Percentiles rank a stretch among this genome's conserved stretches.
Conservation (phyloP, 2,797 vertebrate species). For the Phalanger gymnotis region DNA sequence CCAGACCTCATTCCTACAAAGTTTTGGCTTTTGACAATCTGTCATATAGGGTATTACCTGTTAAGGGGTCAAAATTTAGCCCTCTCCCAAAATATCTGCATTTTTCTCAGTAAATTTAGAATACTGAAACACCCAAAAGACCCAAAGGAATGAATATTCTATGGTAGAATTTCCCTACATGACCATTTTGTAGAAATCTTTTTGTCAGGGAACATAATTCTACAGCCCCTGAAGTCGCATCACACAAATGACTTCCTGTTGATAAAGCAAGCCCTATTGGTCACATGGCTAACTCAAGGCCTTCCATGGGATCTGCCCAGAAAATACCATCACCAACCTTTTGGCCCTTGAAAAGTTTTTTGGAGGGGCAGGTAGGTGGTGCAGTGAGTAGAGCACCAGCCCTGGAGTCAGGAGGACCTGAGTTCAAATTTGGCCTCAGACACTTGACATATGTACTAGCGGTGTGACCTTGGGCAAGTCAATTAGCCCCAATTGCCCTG, state of each 20-base stretch:
- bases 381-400: too few relatives aligned
- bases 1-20: background rate
- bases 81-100: background rate
- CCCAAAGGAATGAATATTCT: constrained; percentile 22
- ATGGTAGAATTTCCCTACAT: background rate
- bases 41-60: background rate
- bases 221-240: background rate
- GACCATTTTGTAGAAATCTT: background rate
- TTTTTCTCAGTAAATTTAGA: background rate
- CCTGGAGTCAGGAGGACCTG: too few relatives aligned
- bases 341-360: background rate
- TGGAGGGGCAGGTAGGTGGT: too few relatives aligned
- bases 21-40: background rate
- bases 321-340: background rate
- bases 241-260: background rate
- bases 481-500: too few relatives aligned
- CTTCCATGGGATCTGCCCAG: background rate
- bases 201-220: background rate
- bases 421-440: too few relatives aligned
- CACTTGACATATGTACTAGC: too few relatives aligned
- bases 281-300: background rate
- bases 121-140: constrained; percentile 1
- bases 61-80: background rate
- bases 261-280: background rate
- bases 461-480: too few relatives aligned